A percentile compares a stretch with the other conserved stretches of the same genome.
phyloP scores from a whole-genome alignment of 2,113 vertebrate genomes.

The Nyctereutes procyonoides region DNA sequence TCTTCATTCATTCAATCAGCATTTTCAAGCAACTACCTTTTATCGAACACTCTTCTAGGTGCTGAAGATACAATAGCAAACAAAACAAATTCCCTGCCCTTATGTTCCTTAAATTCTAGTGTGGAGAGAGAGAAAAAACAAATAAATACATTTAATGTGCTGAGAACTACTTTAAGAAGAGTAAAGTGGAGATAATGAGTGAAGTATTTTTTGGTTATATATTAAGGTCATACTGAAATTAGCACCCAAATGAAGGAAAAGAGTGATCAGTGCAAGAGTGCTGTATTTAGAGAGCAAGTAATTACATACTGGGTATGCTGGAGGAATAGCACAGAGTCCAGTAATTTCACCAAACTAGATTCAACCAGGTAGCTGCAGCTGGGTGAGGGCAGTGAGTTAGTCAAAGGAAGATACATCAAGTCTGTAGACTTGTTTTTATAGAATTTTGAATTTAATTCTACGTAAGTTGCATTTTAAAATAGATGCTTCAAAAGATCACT shows the following conservation, averaged over 20 bases:
- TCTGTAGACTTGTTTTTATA: neutral
- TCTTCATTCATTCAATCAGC: neutral
- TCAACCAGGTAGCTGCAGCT: accelerated
- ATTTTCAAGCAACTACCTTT: neutral
- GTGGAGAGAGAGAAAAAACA: neutral
- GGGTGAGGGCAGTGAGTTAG: accelerated
- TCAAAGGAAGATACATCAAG: neutral
- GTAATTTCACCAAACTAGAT: neutral
- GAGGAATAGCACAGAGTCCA: neutral
- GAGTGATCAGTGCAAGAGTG: neutral
- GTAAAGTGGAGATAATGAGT: neutral
- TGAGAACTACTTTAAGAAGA: neutral
- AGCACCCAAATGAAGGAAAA: neutral
- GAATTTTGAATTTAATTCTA: neutral
- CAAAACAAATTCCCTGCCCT: neutral
- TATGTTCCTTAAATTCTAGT: neutral
- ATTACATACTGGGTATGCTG: accelerated
- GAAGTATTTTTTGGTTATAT: neutral
- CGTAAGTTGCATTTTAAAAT: neutral
- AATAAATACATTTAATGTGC: neutral
- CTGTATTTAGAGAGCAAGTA: neutral
- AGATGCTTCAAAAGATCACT: neutral
- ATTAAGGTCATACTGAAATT: neutral
- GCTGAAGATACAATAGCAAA: neutral
- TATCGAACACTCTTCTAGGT: neutral